Percentiles rank a stretch among this genome's conserved stretches.
Evolutionary conservation across 2,888 invertebrate genomes (phyloP).

Genomic region (Pachycephus smyrnensis): DNA sequence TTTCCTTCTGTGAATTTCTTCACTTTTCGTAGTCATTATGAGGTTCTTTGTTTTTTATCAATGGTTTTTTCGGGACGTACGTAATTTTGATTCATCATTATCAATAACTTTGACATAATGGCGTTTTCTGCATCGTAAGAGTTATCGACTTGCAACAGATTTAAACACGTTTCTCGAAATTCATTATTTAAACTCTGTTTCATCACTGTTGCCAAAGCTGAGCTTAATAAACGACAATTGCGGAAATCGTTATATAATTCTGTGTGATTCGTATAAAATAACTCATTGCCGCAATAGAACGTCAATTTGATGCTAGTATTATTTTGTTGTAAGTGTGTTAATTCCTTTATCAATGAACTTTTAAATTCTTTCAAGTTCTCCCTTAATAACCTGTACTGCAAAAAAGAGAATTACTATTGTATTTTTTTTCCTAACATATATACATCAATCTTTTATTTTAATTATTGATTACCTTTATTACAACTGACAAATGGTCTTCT

Average conservation of each 20-base stretch:
- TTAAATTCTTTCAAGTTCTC: conserved; percentile 33
- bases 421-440: background rate
- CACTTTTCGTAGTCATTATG: background rate
- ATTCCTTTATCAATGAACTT: conserved; percentile 28
- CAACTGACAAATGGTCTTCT: conserved; percentile 33
- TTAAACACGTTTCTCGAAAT: conserved; percentile 44
- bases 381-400: conserved; percentile 39
- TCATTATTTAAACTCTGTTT: conserved; percentile 39
- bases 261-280: conserved; percentile 39
- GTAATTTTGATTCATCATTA: conserved; percentile 35
- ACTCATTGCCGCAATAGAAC: conserved; percentile 23
- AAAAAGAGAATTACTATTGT: conserved; percentile 20
- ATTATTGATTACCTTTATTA: conserved; percentile 31
- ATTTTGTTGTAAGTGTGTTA: conserved; percentile 28
- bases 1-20: background rate
- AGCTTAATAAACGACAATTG: conserved; percentile 36
- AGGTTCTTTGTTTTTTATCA: background rate
- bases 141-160: conserved; percentile 33
- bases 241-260: conserved; percentile 33
- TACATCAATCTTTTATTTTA: conserved; percentile 2
- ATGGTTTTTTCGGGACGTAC: background rate
- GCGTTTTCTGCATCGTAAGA: conserved; percentile 24
- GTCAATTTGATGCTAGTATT: conserved; percentile 42
- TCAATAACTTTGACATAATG: conserved; percentile 33
- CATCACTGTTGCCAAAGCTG: conserved; percentile 40